Base-by-base conservation (phyloP, 1,140 invertebrate genomes). In the Intoshia linei region DNA sequence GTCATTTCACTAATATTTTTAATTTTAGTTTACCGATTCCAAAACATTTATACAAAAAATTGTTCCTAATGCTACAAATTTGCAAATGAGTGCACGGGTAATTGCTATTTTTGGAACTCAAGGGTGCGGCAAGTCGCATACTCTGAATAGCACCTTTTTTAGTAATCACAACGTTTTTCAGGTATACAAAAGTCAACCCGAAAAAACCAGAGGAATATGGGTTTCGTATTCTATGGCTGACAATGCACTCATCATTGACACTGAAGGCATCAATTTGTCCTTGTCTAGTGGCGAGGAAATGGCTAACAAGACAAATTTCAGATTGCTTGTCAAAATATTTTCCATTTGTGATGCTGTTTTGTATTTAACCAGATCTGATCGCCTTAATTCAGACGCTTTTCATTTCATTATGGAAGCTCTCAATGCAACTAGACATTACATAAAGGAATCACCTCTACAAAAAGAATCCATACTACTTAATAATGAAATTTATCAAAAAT, bases 51-150 rank as follows among this genome's bases (percentile, higher is more conserved):
- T n/a, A n/a, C n/a, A n/a, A n/a, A n/a, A n/a, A n/a, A n/a, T n/a
- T n/a, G n/a, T n/a, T n/a, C n/a, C n/a, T n/a, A n/a, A n/a, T n/a
- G n/a, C n/a, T n/a, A n/a, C n/a, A n/a, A n/a, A n/a, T n/a, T n/a
- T n/a, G n/a, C n/a, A n/a, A n/a, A n/a, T n/a, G n/a, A n/a, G n/a
- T n/a, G n/a, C n/a, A n/a, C n/a, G n/a, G n/a, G 73, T 77, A 15
- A 66, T 77, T 2, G 73, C 73, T 2, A 74, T 78, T 47, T 74
- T 77, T 62, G 74, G 74, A 1, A 76, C 74, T 46, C 74, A 72
- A 2, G 73, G 73, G 1, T 73, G 76, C 58, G 73, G 73, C 1
- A 77, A 77, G 55, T 76, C 73, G 24, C 64, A 71, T 44, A 74
- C 72, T 0, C 50, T 77, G 37, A 78, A 78, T 56, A 64, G 74